A percentile compares a stretch with the other conserved stretches of the same genome.
Conservation (phyloP, 2,797 vertebrate species). For the Mormyrus proboscirostris region DNA sequence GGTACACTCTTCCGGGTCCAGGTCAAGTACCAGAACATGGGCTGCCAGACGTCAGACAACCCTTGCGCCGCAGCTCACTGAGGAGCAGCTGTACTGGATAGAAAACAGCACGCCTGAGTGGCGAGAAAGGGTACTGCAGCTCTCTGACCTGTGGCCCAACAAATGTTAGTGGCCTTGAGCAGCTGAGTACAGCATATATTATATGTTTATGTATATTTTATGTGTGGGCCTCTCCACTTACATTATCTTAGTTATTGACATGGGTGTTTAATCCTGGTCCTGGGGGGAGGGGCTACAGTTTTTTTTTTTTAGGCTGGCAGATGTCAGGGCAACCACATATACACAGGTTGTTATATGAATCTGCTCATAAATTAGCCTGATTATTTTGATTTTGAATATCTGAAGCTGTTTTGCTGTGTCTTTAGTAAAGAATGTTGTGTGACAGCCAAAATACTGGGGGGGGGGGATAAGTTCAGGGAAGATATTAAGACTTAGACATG, state of each 20-base stretch:
- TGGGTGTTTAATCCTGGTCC: background rate
- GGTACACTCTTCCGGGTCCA: constrained; percentile 89
- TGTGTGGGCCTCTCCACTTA: constrained; percentile 21
- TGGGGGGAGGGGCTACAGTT: background rate
- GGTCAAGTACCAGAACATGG: constrained; percentile 86
- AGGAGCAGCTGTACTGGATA: constrained; percentile 19
- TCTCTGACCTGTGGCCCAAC: constrained; percentile 11
- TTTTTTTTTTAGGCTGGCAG: background rate
- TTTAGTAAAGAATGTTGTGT: background rate
- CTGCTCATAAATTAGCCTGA: background rate
- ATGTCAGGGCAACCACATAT: background rate
- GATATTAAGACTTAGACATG: background rate
- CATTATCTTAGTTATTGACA: background rate
- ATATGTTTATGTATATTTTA: constrained; percentile 13
- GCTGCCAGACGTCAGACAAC: constrained; percentile 85
- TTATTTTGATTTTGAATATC: constrained; percentile 18
- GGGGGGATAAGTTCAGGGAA: background rate
- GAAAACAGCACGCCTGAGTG: background rate
- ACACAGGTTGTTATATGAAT: background rate
- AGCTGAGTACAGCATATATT: constrained; percentile 27
- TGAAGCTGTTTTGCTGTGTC: background rate
- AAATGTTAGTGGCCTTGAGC: constrained; percentile 24
- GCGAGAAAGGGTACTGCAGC: background rate
- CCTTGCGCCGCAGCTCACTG: constrained; percentile 74
- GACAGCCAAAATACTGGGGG: background rate